Percentiles rank a stretch among this genome's conserved stretches.
phyloP scores from a whole-genome alignment of 2,113 vertebrate species.

The Trogon melanurus region DNA sequence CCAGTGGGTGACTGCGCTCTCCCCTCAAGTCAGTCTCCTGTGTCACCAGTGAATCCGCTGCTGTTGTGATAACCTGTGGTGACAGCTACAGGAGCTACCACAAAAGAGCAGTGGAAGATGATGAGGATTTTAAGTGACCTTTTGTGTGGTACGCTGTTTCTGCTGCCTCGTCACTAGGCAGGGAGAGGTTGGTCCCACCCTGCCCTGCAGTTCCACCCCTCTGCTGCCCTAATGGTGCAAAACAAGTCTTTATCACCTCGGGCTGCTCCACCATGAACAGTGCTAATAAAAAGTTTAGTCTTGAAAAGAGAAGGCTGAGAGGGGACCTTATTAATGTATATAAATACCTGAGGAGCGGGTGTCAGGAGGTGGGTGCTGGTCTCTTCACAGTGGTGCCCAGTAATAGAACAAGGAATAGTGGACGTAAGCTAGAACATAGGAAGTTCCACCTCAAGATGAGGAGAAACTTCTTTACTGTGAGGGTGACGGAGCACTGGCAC shows the following conservation, averaged over 20 bases:
- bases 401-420: no score
- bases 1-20: neutral
- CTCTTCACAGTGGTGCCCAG: no score
- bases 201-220: slow-evolving; percentile 68
- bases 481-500: no score
- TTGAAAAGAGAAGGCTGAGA: no score
- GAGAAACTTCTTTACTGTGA: no score
- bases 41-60: neutral
- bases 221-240: slow-evolving; percentile 44
- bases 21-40: neutral
- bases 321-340: no score
- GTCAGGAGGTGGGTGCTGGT: no score
- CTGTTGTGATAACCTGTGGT: neutral
- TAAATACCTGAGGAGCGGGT: no score
- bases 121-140: neutral
- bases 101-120: neutral
- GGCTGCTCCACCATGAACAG: slow-evolving; percentile 58
- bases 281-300: slow-evolving; percentile 38
- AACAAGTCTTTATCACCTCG: slow-evolving; percentile 61
- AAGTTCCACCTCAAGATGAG: no score
- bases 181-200: slow-evolving; percentile 21
- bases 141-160: neutral
- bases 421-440: no score
- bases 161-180: neutral
- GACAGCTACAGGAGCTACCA: neutral